These are phyloP conservation scores for Chlorodrepanis virens DNA, from an alignment of 2,113 vertebrate genomes.

Conservation along the genomic window DNA sequence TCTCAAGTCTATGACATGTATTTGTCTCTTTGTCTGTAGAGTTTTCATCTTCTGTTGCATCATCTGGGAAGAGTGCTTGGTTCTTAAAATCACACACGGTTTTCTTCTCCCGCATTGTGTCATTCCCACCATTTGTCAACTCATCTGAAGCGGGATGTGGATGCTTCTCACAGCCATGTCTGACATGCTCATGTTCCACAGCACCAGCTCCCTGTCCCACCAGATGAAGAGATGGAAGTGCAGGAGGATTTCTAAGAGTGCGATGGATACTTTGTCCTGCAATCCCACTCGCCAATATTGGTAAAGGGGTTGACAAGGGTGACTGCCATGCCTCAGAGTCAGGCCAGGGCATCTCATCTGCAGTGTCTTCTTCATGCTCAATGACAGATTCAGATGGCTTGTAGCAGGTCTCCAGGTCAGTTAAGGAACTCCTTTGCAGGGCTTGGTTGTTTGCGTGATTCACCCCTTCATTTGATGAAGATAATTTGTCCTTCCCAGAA, in stretches of 20 bases:
- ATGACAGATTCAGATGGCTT: neutral
- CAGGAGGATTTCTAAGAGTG: neutral
- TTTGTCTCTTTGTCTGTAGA: neutral
- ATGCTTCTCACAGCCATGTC: neutral
- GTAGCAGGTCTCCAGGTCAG: conserved; percentile 4
- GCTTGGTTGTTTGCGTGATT: neutral
- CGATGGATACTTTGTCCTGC: neutral
- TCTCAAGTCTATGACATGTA: neutral
- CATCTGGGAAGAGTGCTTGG: neutral
- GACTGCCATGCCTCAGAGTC: neutral
- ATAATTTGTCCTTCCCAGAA: neutral
- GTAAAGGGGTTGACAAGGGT: neutral
- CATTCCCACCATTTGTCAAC: neutral
- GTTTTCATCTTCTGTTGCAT: neutral
- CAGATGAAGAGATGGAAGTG: neutral
- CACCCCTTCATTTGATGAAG: neutral
- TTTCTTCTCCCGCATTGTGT: neutral
- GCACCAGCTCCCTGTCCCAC: neutral
- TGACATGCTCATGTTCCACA: neutral
- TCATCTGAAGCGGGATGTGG: neutral
- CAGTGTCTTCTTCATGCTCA: neutral
- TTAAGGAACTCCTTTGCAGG: neutral
- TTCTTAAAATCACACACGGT: neutral
- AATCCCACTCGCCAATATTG: neutral
- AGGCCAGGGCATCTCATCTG: neutral